phyloP scores from a whole-genome alignment of 2,888 invertebrate species.

The Chrysolina haemoptera region DNA sequence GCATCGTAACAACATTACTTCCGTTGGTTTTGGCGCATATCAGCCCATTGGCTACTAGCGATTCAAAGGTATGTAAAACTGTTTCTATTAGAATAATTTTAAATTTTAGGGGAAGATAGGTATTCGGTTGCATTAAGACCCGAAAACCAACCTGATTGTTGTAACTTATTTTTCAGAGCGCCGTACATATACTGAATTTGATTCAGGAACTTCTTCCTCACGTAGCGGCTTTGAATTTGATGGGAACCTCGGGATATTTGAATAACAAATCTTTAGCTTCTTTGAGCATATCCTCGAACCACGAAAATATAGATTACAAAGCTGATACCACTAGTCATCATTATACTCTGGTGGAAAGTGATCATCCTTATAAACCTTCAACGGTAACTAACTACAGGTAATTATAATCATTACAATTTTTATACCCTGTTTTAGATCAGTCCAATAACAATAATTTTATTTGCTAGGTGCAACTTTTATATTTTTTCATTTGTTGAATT shows the following conservation, averaged over 20 bases:
- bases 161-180: conserved; percentile 74
- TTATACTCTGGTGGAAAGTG: conserved; percentile 94
- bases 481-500: background rate
- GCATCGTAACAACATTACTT: conserved; percentile 81
- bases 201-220: conserved; percentile 92
- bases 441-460: too few species aligned
- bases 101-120: too few species aligned
- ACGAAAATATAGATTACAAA: conserved; percentile 57
- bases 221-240: conserved; percentile 87
- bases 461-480: background rate
- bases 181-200: conserved; percentile 87
- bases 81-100: background rate
- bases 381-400: conserved; percentile 88
- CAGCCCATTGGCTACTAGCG: conserved; percentile 84
- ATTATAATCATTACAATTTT: conserved; percentile 19
- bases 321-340: conserved; percentile 84
- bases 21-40: conserved; percentile 90
- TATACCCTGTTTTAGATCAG: too few species aligned
- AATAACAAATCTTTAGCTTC: conserved; percentile 60
- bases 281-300: conserved; percentile 59
- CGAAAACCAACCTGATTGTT: background rate
- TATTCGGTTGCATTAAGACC: too few species aligned
- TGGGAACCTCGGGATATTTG: conserved; percentile 63
- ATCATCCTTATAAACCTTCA: conserved; percentile 95
- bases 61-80: conserved; percentile 79